Evolutionary conservation across 2,888 invertebrate genomes (phyloP).

Genomic region (Philereme transversata): DNA sequence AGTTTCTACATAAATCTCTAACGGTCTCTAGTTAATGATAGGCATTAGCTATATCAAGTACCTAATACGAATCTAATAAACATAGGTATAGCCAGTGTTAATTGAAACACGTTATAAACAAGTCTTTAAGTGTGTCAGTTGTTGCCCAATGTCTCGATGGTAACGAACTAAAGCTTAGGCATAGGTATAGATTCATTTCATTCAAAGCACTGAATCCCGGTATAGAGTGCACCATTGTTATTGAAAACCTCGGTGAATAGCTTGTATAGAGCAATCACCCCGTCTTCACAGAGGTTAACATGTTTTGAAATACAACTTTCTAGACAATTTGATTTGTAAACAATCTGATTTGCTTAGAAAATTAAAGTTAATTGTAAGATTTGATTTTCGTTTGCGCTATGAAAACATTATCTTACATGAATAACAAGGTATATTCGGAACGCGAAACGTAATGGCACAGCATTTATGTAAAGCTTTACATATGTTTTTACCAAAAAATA

Average conservation of each 20-base stretch:
- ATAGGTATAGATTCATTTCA: not conserved
- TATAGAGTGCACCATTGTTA: not conserved
- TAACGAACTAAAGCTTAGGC: not conserved
- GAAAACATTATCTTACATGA: too few relatives aligned
- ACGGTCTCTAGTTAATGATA: not conserved
- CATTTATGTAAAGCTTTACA: not conserved
- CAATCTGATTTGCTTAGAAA: constrained; percentile 2
- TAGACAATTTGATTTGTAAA: constrained; percentile 4
- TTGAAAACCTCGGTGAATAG: not conserved
- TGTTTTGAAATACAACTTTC: constrained; percentile 3
- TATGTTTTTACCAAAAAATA: not conserved
- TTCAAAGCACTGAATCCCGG: not conserved
- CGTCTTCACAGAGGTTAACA: not conserved
- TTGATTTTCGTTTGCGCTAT: not conserved
- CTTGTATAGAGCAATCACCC: not conserved
- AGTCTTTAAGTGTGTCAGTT: not conserved
- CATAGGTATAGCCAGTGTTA: not conserved
- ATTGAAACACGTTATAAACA: not conserved
- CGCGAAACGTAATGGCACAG: too few relatives aligned
- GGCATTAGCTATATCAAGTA: not conserved
- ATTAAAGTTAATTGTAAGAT: not conserved
- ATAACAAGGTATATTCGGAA: too few relatives aligned
- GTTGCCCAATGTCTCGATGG: not conserved
- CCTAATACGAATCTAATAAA: not conserved
- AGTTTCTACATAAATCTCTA: not conserved